These are phyloP conservation scores for Scaptomyza graminum DNA, from an alignment of 1,140 invertebrate genomes.

Conservation along the genomic window DNA sequence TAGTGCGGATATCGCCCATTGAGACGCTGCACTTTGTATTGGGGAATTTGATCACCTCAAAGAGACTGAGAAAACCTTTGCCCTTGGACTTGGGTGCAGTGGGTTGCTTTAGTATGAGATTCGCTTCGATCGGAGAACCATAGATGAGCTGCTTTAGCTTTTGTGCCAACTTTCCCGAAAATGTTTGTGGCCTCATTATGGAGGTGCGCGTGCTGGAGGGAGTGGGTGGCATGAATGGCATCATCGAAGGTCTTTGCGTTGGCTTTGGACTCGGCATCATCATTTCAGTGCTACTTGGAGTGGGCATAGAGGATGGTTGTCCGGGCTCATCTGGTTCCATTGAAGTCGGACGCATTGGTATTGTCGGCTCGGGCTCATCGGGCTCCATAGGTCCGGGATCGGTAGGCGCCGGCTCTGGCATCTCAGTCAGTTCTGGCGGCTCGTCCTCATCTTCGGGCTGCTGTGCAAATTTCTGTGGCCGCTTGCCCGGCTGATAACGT, in stretches of 20 bases:
- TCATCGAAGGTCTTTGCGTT: constrained; percentile 42
- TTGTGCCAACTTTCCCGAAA: constrained; percentile 20
- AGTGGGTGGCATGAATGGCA: constrained; percentile 30
- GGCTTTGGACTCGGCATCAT: constrained; percentile 60
- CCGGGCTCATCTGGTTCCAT: constrained; percentile 28
- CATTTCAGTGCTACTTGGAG: constrained; percentile 25
- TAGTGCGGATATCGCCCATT: constrained; percentile 72
- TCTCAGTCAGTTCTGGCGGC: constrained; percentile 17
- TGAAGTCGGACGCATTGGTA: constrained; percentile 52
- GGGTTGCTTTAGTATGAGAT: constrained; percentile 69
- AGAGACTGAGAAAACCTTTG: constrained; percentile 87
- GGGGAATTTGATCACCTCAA: constrained; percentile 89
- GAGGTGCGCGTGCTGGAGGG: constrained; percentile 54
- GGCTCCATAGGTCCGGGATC: constrained; percentile 34
- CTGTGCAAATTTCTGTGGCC: constrained; percentile 58
- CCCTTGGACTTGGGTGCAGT: constrained; percentile 61
- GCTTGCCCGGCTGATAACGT: constrained; percentile 65
- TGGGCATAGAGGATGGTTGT: constrained; percentile 37
- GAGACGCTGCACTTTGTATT: constrained; percentile 86
- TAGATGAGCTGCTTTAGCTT: constrained; percentile 66
- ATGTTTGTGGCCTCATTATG: constrained; percentile 59
- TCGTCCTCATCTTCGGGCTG: constrained; percentile 22
- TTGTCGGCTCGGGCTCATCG: constrained; percentile 67
- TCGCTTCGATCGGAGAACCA: constrained; percentile 67
- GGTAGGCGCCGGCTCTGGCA: constrained; percentile 40